These are phyloP conservation scores for Palythoa heliodiscus DNA, from an alignment of 92 coral and sea anemone genomes.

Conservation along the genomic window DNA sequence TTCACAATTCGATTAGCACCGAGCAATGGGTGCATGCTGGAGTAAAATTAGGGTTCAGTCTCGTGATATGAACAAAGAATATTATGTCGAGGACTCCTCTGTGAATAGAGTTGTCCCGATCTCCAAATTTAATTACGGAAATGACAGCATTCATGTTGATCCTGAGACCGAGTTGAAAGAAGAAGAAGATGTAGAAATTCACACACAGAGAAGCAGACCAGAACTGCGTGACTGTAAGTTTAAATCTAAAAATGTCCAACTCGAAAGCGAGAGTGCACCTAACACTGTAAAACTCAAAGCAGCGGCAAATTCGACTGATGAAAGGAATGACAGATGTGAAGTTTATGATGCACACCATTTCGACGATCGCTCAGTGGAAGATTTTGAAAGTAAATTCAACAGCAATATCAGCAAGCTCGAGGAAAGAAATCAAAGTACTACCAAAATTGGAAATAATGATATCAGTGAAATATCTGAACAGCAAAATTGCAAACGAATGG, in stretches of 20 bases:
- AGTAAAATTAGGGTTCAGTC: neutral
- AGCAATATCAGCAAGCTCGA: neutral
- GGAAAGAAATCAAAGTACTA: neutral
- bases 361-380: neutral
- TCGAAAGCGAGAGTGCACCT: neutral
- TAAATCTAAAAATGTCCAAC: neutral
- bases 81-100: neutral
- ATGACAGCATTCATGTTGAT: neutral
- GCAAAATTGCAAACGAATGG: neutral
- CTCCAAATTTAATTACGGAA: neutral
- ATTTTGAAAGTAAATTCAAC: neutral
- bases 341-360: neutral
- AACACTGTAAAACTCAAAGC: neutral
- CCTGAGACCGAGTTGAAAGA: neutral
- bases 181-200: neutral
- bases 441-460: neutral
- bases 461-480: neutral
- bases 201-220: neutral
- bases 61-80: slow-evolving; percentile 24
- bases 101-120: slow-evolving; percentile 1
- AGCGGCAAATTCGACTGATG: neutral
- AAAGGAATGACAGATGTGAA: neutral
- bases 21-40: slow-evolving; percentile 21
- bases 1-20: neutral
- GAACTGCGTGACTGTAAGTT: neutral